Conservation (phyloP, 1,140 invertebrate species). For the Dendroctonus valens region DNA sequence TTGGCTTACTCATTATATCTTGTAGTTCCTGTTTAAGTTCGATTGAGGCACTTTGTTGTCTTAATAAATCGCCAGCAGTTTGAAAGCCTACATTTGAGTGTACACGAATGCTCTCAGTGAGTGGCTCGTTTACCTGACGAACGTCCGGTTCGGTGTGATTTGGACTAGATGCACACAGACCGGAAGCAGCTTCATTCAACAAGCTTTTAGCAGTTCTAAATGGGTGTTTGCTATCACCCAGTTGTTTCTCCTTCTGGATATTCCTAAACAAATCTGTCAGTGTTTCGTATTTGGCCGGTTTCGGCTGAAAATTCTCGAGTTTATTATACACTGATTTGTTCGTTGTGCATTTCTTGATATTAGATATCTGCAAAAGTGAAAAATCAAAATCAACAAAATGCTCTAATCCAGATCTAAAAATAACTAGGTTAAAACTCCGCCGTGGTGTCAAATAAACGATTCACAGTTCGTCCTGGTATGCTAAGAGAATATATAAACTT, state of each 20-base stretch:
- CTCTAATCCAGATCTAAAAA: constrained; percentile 35
- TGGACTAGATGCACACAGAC: not conserved
- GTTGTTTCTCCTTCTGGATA: constrained; percentile 43
- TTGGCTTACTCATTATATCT: constrained; percentile 23
- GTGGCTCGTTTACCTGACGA: no score
- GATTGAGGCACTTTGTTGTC: constrained; percentile 11
- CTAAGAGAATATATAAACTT: no score
- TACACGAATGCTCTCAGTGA: no score
- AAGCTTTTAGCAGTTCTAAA: constrained; percentile 38
- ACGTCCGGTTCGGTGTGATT: no score
- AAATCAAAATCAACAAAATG: constrained; percentile 38
- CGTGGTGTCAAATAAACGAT: constrained; percentile 14
- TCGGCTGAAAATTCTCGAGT: constrained; percentile 48
- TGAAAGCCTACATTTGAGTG: constrained; percentile 7
- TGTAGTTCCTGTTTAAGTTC: constrained; percentile 22
- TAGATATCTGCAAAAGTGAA: constrained; percentile 49
- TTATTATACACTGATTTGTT: constrained; percentile 43
- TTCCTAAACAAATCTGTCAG: constrained; percentile 51
- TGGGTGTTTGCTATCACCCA: constrained; percentile 10
- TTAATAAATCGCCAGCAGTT: constrained; percentile 7
- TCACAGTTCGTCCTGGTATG: not conserved
- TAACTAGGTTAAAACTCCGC: constrained; percentile 38
- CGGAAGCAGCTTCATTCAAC: constrained; percentile 17
- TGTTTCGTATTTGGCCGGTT: constrained; percentile 50
- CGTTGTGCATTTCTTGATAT: constrained; percentile 49